These are phyloP conservation scores for Amblyornis subalaris DNA, from an alignment of 2,113 vertebrate genomes.

Conservation along the genomic window DNA sequence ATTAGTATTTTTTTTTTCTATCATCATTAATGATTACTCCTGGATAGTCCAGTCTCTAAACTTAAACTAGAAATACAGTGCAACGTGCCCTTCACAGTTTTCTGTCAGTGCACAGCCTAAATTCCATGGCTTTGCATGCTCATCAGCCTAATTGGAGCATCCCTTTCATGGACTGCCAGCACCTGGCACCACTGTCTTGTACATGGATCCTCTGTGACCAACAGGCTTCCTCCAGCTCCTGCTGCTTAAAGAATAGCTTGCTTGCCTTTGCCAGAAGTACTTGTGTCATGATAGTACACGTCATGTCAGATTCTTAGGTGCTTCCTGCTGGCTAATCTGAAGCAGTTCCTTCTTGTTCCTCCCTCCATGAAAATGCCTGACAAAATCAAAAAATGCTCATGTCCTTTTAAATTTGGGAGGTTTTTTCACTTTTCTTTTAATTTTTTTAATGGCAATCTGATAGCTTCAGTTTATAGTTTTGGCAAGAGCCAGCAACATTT, in stretches of 20 bases:
- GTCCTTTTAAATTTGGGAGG: background rate
- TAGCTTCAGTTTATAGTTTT: background rate
- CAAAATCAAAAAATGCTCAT: background rate
- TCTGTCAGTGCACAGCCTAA: background rate
- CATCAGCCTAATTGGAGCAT: background rate
- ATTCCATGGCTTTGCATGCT: background rate
- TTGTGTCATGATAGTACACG: background rate
- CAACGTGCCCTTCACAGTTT: accelerated
- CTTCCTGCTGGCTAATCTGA: background rate
- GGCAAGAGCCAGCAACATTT: background rate
- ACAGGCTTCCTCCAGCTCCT: background rate
- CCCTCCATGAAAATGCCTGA: background rate
- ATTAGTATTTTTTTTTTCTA: background rate
- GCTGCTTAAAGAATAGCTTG: background rate
- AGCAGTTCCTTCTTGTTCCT: background rate
- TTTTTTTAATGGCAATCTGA: background rate
- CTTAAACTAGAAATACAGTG: accelerated
- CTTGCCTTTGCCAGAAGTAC: background rate
- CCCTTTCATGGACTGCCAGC: background rate
- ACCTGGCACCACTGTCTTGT: background rate
- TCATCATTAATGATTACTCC: background rate
- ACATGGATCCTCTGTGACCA: background rate
- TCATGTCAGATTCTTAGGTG: background rate
- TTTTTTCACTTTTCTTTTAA: background rate
- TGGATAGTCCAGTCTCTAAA: background rate